phyloP scores from a whole-genome alignment of 2,888 invertebrate species.

The Phengaris arion region DNA sequence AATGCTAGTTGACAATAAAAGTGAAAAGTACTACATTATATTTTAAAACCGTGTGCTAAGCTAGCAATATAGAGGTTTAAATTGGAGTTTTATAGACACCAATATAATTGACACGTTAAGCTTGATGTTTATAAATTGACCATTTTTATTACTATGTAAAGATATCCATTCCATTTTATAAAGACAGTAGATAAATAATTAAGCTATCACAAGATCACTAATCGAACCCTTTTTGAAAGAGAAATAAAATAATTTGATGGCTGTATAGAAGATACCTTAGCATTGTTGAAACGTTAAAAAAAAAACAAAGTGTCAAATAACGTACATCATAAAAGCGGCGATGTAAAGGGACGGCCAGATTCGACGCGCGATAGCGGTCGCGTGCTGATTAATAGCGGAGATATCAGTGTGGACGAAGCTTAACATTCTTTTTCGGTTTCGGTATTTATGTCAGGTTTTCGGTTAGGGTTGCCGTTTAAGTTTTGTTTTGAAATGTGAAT shows the following conservation, averaged over 20 bases:
- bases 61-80: too few relatives aligned
- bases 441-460: slow-evolving; percentile 38
- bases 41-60: too few relatives aligned
- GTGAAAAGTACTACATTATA: too few relatives aligned
- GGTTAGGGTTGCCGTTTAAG: slow-evolving; percentile 16
- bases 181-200: slow-evolving; percentile 1
- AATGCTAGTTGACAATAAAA: too few relatives aligned
- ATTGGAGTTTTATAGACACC: too few relatives aligned
- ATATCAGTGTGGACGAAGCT: slow-evolving; percentile 49
- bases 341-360: slow-evolving; percentile 49
- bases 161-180: not conserved
- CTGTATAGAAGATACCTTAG: slow-evolving; percentile 18
- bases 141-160: too few relatives aligned
- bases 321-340: slow-evolving; percentile 57
- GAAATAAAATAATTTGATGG: slow-evolving; percentile 15
- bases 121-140: too few relatives aligned
- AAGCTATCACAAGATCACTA: slow-evolving; percentile 8
- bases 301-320: slow-evolving; percentile 52
- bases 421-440: slow-evolving; percentile 41
- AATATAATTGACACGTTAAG: too few relatives aligned
- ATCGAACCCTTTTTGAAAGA: not conserved
- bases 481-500: slow-evolving; percentile 8
- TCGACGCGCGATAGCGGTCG: slow-evolving; percentile 53
- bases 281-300: slow-evolving; percentile 21
- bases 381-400: slow-evolving; percentile 61